A percentile compares a stretch with the other conserved stretches of the same genome.
phyloP scores from a whole-genome alignment of 1,140 invertebrate species.

The Trinorchestia longiramus region DNA sequence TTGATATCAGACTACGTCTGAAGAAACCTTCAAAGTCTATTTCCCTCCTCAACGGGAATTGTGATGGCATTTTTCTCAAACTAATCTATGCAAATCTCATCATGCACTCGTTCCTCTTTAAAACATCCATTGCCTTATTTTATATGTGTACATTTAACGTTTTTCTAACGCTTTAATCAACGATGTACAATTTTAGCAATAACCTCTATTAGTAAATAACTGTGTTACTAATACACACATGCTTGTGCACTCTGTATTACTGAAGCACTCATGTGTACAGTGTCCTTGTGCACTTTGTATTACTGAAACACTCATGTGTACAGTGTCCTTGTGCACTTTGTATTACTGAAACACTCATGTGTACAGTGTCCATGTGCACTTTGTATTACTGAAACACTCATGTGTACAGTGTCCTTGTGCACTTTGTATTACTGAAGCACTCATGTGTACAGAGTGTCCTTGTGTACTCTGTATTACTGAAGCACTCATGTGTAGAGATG shows the following conservation, averaged over 20 bases:
- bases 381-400: not conserved
- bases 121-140: not conserved
- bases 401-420: not conserved
- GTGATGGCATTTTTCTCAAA: not conserved
- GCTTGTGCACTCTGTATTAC: not conserved
- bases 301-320: not conserved
- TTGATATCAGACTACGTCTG: no score
- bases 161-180: not conserved
- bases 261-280: not conserved
- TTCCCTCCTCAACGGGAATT: not conserved
- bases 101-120: not conserved
- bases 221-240: not conserved
- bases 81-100: not conserved
- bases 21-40: not conserved
- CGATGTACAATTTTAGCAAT: not conserved
- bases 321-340: not conserved
- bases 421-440: not conserved
- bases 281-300: not conserved
- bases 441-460: not conserved
- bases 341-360: not conserved
- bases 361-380: not conserved
- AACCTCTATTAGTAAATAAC: not conserved
- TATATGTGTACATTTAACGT: not conserved
- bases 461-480: not conserved
- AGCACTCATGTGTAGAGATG: not conserved